phyloP scores from a whole-genome alignment of 2,888 invertebrate genomes.

The Geotrupes spiniger region DNA sequence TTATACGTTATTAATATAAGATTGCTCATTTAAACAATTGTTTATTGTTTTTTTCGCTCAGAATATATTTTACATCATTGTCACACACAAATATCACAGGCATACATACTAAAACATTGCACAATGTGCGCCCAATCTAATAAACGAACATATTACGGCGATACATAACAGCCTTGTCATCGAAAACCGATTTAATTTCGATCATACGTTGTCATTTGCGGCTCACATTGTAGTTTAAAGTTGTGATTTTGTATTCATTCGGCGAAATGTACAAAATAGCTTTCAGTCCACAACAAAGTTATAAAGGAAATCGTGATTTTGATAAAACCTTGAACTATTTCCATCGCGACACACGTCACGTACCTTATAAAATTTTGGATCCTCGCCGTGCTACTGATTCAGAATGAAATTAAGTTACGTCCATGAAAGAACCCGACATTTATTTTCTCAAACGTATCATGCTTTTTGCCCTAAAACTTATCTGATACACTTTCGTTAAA shows the following conservation, averaged over 20 bases:
- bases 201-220: no score
- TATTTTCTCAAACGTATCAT: conserved; percentile 16
- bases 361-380: conserved; percentile 21
- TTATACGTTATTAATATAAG: no score
- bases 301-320: conserved; percentile 20
- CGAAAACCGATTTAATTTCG: no score
- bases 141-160: no score
- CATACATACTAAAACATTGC: no score
- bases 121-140: no score
- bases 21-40: no score
- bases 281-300: conserved; percentile 19
- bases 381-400: conserved; percentile 16
- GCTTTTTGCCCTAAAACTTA: conserved; percentile 2
- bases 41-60: no score
- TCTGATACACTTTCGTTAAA: neutral
- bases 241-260: neutral
- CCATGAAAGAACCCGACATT: conserved; percentile 20
- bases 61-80: no score
- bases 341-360: conserved; percentile 13
- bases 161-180: no score
- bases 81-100: no score
- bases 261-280: conserved; percentile 12
- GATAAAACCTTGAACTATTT: conserved; percentile 19
- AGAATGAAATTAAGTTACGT: conserved; percentile 22
- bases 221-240: no score